Percentiles rank a stretch among this genome's conserved stretches.
Conservation (phyloP, 2,113 vertebrate genomes). For the Paramormyrops kingsleyae region DNA sequence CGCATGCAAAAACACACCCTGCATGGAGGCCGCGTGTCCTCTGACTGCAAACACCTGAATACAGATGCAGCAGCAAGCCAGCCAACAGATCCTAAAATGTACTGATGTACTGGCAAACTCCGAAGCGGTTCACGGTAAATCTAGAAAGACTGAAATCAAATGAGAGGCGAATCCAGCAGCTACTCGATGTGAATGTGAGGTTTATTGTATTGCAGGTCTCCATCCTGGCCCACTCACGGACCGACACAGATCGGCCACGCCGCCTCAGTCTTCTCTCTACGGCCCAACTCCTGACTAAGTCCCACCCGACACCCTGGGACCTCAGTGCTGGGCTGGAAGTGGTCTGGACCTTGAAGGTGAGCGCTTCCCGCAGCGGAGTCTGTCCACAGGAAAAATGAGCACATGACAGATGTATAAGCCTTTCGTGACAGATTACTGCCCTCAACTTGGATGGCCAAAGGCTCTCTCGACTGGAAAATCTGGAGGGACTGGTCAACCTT, state of each 20-base stretch:
- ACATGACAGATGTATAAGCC: background rate
- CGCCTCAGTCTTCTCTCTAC: constrained; percentile 68
- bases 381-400: background rate
- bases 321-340: constrained; percentile 41
- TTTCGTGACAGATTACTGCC: constrained; percentile 63
- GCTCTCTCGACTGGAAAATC: constrained; percentile 65
- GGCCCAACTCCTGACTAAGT: constrained; percentile 65
- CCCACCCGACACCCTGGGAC: constrained; percentile 56
- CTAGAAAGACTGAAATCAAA: background rate
- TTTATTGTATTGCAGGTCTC: constrained; percentile 44
- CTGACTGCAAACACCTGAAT: background rate
- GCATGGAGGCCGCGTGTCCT: background rate
- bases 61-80: background rate
- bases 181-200: background rate
- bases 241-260: constrained; percentile 52
- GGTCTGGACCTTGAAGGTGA: constrained; percentile 68
- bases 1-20: background rate
- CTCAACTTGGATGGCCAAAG: constrained; percentile 73
- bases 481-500: constrained; percentile 70
- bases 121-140: background rate
- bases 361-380: background rate
- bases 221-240: constrained; percentile 61
- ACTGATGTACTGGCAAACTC: background rate
- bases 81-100: background rate
- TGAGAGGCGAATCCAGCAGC: background rate